phyloP scores from a whole-genome alignment of 2,797 vertebrate species.

The Scarus forsteni region DNA sequence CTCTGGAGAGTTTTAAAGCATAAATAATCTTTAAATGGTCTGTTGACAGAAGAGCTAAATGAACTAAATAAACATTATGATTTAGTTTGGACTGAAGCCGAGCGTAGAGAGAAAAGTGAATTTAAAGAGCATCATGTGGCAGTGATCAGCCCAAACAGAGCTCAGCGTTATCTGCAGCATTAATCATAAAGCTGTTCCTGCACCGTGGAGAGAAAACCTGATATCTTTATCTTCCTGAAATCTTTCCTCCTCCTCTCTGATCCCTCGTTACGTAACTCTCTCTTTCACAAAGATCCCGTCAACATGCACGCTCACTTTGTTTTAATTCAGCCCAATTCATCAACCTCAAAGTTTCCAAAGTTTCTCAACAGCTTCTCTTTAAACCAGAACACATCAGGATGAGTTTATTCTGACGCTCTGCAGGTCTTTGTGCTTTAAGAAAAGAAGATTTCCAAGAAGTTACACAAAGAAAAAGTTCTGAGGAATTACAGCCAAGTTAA shows the following conservation, averaged over 20 bases:
- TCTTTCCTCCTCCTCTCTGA: slow-evolving; percentile 1
- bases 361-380: background rate
- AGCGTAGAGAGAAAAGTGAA: too few species aligned
- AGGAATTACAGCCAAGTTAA: too few species aligned
- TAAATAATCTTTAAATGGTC: too few species aligned
- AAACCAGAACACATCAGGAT: background rate
- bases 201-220: background rate
- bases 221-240: background rate
- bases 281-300: background rate
- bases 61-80: too few species aligned
- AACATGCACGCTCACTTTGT: background rate
- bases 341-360: background rate
- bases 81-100: too few species aligned
- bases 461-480: too few species aligned
- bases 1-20: too few species aligned
- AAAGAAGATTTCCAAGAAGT: too few species aligned
- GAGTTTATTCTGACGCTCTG: background rate
- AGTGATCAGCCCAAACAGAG: too few species aligned
- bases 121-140: too few species aligned
- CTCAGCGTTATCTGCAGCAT: background rate
- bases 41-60: too few species aligned
- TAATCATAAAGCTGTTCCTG: background rate
- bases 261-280: background rate
- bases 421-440: background rate
- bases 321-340: background rate